Evolutionary conservation across 2,888 invertebrate species (phyloP), one percentile per base, ranked within the genome.

Genomic region (Hyalella azteca): DNA sequence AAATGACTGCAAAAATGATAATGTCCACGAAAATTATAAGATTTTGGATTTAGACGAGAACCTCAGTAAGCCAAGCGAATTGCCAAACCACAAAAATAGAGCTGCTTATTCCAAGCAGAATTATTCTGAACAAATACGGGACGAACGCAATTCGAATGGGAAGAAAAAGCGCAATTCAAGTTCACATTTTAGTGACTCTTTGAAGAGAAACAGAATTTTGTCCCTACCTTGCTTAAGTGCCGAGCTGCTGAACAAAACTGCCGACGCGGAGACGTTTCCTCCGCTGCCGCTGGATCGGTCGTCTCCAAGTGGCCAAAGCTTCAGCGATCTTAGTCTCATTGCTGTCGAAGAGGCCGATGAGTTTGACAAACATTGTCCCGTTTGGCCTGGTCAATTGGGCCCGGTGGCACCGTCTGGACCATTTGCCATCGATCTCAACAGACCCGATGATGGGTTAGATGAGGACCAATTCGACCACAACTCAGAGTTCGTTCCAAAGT

Each of bases 221-320:
- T 66, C 66, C n/a, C 26, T 66, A 29, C 66, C 66, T 9, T 66
- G 66, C 66, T 36, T 66, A n/a, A 36, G 13, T 66, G n/a, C 66
- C 4, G 36, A 32, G 4, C 5, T 36, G 39, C 19, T 36, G 32
- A 36, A 66, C n/a, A 36, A 15, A n/a, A 7, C 66, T 36, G 3
- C 66, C 0, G 36, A 66, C 39, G 13, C 29, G 1, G 32, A 41
- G 7, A 29, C 22, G 32, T 9, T 5, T 11, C 32, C 22, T 29
- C 45, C 36, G 0, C 13, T 75, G 13, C 22, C 26, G 15, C 32
- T 80, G 86, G 94, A 94, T 86, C 90, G 95, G 29, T 94, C 94
- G 4, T 95, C 95, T 0, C 95, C 95, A 0, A 94, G 94, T 85
- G 95, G 95, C 0, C 95, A 95, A 87, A 75, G 75, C n/a, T 40